Conservation (phyloP, 2,113 vertebrate species). For the Ornithorhynchus anatinus region DNA sequence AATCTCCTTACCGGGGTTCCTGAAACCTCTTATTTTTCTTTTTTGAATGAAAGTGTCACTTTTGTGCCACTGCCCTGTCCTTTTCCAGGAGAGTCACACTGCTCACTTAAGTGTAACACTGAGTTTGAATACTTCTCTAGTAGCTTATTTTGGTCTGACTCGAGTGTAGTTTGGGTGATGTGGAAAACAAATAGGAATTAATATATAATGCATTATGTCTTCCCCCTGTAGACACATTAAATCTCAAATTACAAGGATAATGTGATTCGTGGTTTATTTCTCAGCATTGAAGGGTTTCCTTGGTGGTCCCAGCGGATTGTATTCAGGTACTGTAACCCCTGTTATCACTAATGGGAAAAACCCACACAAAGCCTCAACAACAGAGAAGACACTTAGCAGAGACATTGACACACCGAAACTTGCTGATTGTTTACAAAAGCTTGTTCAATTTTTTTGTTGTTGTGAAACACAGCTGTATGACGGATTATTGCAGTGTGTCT, state of each 20-base stretch:
- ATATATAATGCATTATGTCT: neutral
- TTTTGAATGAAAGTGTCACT: neutral
- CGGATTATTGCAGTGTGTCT: too few relatives aligned
- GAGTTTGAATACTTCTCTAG: neutral
- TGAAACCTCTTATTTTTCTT: slow-evolving; percentile 28
- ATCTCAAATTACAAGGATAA: slow-evolving; percentile 35
- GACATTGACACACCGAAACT: neutral
- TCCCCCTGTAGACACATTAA: neutral
- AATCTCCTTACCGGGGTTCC: slow-evolving; percentile 12
- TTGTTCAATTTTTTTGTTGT: neutral
- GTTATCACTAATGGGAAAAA: neutral
- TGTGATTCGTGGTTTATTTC: slow-evolving; percentile 12
- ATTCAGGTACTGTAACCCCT: neutral
- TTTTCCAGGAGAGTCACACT: slow-evolving; percentile 10
- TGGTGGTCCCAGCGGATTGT: slow-evolving; percentile 6
- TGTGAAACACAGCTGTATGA: too few relatives aligned
- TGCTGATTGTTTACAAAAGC: neutral
- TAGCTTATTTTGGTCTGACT: slow-evolving; percentile 7
- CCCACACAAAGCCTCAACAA: neutral
- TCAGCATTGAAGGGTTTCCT: neutral
- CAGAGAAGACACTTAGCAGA: neutral
- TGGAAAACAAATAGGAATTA: slow-evolving; percentile 41
- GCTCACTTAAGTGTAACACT: neutral
- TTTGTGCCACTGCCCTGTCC: neutral
- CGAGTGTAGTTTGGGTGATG: slow-evolving; percentile 9